A percentile compares a stretch with the other conserved stretches of the same genome.
Conservation (phyloP, 2,797 vertebrate species). For the Eulemur mongoz region DNA sequence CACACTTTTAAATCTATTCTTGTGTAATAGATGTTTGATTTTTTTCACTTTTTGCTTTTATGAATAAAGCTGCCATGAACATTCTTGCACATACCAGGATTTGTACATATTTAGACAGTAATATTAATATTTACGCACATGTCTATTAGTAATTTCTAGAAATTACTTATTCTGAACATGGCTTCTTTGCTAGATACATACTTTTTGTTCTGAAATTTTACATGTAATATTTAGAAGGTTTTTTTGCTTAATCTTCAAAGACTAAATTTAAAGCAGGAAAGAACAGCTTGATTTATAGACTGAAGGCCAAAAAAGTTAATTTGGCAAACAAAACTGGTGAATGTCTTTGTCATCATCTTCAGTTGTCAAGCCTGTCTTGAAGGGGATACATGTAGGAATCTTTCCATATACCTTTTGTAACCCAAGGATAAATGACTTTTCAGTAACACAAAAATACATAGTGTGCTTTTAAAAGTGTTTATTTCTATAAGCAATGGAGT, state of each 20-base stretch:
- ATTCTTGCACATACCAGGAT: constrained; percentile 1
- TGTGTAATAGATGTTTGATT: neutral
- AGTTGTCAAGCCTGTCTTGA: neutral
- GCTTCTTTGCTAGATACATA: neutral
- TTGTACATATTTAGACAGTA: neutral
- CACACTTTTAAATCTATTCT: neutral
- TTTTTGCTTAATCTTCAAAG: neutral
- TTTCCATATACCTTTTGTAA: neutral
- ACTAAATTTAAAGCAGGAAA: constrained; percentile 28
- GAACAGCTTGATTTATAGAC: neutral
- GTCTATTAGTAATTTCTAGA: neutral
- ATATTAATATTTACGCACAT: neutral
- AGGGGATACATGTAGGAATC: neutral
- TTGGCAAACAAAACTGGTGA: neutral
- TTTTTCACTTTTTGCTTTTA: neutral
- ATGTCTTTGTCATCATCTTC: neutral
- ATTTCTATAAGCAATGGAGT: neutral
- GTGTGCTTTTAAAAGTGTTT: neutral
- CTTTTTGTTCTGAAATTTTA: constrained; percentile 15
- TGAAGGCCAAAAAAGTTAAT: neutral
- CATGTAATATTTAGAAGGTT: neutral
- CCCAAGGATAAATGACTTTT: neutral
- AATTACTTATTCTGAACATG: constrained; percentile 21
- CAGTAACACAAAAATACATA: neutral
- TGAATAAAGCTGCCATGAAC: neutral